Base-by-base conservation (phyloP, 2,113 vertebrate genomes). In the Smithornis capensis region DNA sequence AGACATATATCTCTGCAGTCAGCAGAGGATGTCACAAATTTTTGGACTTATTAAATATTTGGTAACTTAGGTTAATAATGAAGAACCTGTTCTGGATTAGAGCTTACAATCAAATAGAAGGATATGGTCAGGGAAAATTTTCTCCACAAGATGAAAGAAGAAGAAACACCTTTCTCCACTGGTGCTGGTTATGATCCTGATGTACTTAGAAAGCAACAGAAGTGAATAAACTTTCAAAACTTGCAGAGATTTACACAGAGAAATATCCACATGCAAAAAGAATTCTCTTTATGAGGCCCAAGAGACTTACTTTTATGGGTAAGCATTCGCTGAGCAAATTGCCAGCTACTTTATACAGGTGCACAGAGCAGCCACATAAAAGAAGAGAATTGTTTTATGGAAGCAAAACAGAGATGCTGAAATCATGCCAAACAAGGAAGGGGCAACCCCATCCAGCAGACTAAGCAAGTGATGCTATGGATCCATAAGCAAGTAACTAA, bases 401-500 rank as follows among this genome's bases (percentile, higher is more conserved):
- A 90, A 74, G 62, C 44, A 92, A 68, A 94, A 12, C 53, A 42
- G 45, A 91, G 81, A 79, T 70, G 38, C 56, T 95, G 85, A 93
- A 96, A 76, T 50, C 25, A 7, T 65, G 89, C 84, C 93, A 93
- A 81, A 73, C 78, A 90, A 83, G 85, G 40, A 83, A 94, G 92
- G 86, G 94, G 76, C 91, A 95, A 80, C 74, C 90, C 75, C 74
- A 95, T 60, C 76, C 88, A 74, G 76, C 75, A 95, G 90, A 76
- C 85, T 74, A 90, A 90, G 79, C 75, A 96, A 97, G 69, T 44
- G 77, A 89, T 87, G 83, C 67, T 79, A 7, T 40, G 87, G 75
- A 89, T 91, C 90, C 87, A 95, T 40, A 74, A 87, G 92, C 78
- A 93, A 96, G 92, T 78, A 90, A 86, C 92, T 91, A 50, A 96